Percentiles rank a stretch among this genome's conserved stretches.
Evolutionary conservation across 2,888 invertebrate genomes (phyloP).

Genomic region (Sussaba pulchella): DNA sequence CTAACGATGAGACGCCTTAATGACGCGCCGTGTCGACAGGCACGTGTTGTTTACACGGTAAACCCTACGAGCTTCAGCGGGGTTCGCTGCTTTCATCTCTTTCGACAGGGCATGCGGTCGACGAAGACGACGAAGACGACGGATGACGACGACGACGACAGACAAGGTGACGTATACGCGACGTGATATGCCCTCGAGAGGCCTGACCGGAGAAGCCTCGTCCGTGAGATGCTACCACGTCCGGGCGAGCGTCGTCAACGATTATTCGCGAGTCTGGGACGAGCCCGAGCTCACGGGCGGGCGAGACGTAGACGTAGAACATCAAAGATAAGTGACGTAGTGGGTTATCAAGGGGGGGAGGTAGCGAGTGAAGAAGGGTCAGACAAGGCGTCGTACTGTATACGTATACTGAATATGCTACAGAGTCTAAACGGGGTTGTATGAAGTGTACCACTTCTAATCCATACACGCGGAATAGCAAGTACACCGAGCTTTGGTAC

Average conservation of each 20-base stretch:
- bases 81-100: conserved; percentile 61
- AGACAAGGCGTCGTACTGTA: conserved; percentile 45
- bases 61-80: conserved; percentile 72
- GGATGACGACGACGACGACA: conserved; percentile 40
- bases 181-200: conserved; percentile 42
- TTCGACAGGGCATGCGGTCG: conserved; percentile 46
- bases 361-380: conserved; percentile 49
- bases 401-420: background rate
- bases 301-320: conserved; percentile 28
- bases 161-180: conserved; percentile 33
- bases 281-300: conserved; percentile 36
- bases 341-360: conserved; percentile 36
- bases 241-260: conserved; percentile 58
- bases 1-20: conserved; percentile 73
- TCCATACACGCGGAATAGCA: conserved; percentile 36
- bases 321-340: conserved; percentile 62
- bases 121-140: conserved; percentile 53
- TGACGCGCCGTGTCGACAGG: conserved; percentile 79
- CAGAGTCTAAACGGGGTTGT: conserved; percentile 32
- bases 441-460: conserved; percentile 45
- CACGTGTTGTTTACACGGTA: conserved; percentile 80
- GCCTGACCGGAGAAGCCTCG: conserved; percentile 42
- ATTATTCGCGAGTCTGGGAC: conserved; percentile 56
- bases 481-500: conserved; percentile 37
- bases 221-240: conserved; percentile 54